Conservation (phyloP, 1,140 invertebrate species). For the Drosophila malerkotliana region DNA sequence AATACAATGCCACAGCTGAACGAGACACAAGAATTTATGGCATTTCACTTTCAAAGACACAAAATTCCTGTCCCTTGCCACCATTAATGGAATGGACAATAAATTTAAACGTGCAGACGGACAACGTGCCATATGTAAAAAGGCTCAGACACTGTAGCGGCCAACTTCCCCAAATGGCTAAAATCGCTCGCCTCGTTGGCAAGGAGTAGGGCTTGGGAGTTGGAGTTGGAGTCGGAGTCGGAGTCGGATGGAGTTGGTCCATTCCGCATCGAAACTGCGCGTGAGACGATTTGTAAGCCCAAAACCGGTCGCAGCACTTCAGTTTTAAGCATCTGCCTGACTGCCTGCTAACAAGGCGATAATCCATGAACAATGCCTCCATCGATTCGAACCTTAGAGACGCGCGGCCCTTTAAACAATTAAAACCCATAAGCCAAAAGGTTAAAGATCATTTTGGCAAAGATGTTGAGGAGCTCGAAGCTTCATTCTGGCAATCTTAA, state of each 20-base stretch:
- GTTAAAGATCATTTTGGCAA: neutral
- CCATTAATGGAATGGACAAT: constrained; percentile 81
- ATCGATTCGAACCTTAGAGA: constrained; percentile 37
- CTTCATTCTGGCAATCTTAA: neutral
- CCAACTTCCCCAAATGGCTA: constrained; percentile 70
- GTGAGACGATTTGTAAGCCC: constrained; percentile 77
- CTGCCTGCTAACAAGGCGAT: constrained; percentile 61
- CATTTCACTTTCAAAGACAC: constrained; percentile 82
- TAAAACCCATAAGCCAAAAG: constrained; percentile 12
- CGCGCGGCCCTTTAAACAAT: constrained; percentile 23
- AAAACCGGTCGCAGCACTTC: constrained; percentile 34
- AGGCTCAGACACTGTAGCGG: constrained; percentile 51
- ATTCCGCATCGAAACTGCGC: constrained; percentile 42
- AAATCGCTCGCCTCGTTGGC: constrained; percentile 45
- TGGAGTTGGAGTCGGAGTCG: neutral
- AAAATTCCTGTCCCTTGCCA: constrained; percentile 79
- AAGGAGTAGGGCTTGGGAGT: constrained; percentile 1
- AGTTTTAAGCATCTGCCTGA: constrained; percentile 31
- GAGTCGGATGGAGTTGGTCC: neutral
- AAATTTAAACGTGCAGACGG: constrained; percentile 80
- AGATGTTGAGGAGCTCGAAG: neutral
- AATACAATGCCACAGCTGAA: constrained; percentile 73
- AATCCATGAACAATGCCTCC: constrained; percentile 52
- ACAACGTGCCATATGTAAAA: constrained; percentile 78
- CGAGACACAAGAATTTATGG: constrained; percentile 80